Evolutionary conservation across 2,888 invertebrate species (phyloP).

Genomic region (Tribolium freemani): DNA sequence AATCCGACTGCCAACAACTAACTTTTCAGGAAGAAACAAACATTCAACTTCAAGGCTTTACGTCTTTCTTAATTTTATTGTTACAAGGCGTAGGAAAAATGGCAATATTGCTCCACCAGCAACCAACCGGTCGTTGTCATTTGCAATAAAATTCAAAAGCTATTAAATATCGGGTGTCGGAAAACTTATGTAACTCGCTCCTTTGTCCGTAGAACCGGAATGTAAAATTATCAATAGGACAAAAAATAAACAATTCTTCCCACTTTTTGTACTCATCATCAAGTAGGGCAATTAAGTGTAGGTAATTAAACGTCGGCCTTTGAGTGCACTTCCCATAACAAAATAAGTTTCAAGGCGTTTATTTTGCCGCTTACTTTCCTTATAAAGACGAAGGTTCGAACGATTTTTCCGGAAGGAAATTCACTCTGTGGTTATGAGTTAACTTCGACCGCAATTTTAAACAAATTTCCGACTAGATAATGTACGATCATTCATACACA

Average conservation of each 20-base stretch:
- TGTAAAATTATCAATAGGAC: too few species aligned
- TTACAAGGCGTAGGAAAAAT: neutral
- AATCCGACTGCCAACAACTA: neutral
- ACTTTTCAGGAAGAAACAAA: neutral
- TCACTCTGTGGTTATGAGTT: constrained; percentile 11
- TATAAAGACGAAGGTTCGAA: constrained; percentile 14
- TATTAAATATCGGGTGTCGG: constrained; percentile 13
- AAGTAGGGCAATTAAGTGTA: neutral
- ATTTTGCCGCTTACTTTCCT: neutral
- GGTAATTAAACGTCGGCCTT: constrained; percentile 8
- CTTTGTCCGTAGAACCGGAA: neutral
- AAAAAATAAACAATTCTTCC: too few species aligned
- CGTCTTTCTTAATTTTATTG: neutral
- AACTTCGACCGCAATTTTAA: neutral
- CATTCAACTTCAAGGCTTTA: neutral
- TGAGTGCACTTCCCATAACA: constrained; percentile 7
- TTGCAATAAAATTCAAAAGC: neutral
- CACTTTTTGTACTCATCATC: neutral
- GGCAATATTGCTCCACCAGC: neutral
- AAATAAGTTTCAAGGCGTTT: constrained; percentile 18
- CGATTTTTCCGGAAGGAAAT: neutral
- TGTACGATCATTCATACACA: neutral
- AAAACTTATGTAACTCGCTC: constrained; percentile 2
- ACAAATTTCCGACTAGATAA: constrained; percentile 11
- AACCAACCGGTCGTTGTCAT: constrained; percentile 7